Conservation (phyloP, 1,140 invertebrate species). For the Cherax destructor region DNA sequence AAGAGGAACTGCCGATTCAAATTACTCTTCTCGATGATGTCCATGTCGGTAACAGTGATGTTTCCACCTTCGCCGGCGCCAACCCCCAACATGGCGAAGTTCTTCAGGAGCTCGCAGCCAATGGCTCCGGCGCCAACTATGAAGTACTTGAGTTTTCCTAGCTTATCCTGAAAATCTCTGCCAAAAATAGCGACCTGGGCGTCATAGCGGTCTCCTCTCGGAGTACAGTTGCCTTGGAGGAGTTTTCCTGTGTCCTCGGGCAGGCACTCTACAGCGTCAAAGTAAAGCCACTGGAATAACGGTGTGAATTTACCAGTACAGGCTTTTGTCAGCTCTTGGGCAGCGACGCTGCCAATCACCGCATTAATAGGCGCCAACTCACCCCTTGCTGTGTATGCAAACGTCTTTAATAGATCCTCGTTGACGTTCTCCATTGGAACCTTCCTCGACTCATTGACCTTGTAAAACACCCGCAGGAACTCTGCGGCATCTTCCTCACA, state of each 20-base stretch:
- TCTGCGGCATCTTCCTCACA: constrained; percentile 84
- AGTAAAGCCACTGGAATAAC: constrained; percentile 96
- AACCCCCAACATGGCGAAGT: constrained; percentile 99
- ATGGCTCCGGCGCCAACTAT: constrained; percentile 97
- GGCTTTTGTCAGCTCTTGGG: constrained; percentile 91
- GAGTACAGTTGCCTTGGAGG: constrained; percentile 84
- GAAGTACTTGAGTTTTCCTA: constrained; percentile 86
- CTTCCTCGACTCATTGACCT: constrained; percentile 77
- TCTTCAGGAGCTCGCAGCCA: constrained; percentile 98
- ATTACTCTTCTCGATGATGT: constrained; percentile 99
- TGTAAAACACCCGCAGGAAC: constrained; percentile 84
- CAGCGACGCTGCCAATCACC: constrained; percentile 84
- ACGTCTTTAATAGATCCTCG: constrained; percentile 83
- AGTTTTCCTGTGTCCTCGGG: constrained; percentile 81
- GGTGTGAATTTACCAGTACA: constrained; percentile 98
- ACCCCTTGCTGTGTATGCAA: constrained; percentile 85
- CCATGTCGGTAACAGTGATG: constrained; percentile 97
- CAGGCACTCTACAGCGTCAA: constrained; percentile 96
- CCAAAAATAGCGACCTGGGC: constrained; percentile 96
- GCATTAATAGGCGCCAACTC: constrained; percentile 95
- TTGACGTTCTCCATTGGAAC: constrained; percentile 84
- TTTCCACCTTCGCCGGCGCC: constrained; percentile 82
- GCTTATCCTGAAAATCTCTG: constrained; percentile 83
- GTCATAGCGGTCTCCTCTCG: constrained; percentile 83
- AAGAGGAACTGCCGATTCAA: constrained; percentile 99